Evolutionary conservation across 2,888 invertebrate genomes (phyloP), one percentile per base, ranked within the genome.

Genomic region (Idaea dimidiata): DNA sequence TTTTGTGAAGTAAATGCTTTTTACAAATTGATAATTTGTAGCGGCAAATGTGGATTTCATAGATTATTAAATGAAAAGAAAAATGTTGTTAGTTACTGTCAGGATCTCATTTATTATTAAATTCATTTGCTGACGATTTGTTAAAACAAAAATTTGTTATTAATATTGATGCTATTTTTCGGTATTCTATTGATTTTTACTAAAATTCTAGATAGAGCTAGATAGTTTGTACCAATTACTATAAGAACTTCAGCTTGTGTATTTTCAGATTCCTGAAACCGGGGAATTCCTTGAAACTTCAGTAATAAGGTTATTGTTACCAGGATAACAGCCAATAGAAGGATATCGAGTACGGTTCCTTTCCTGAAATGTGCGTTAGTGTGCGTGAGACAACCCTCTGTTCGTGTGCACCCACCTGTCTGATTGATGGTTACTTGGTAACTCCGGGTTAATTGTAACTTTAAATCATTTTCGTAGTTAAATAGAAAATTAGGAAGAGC

Each of bases 231-330:
- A n/a, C 2, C 14, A 43, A 14, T 43, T 43, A 43, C 43, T 14
- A 43, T 8, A 43, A 14, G 43, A 3, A 43, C 43, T 43, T 43
- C 43, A 43, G 43, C 43, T 14, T 43, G 8, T 10, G 8, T 43
- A 43, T 43, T 43, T 43, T 43, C 43, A 33, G 59, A 16, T 59
- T 58, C 63, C 56, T 54, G 60, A 56, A 63, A 24, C 32, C 63
- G 57, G 57, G 75, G 72, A 71, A 69, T 84, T 89, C 88, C 89
- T 87, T 89, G 88, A 89, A 88, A 88, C 85, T 86, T 88, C 86
- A 89, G 88, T 81, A 91, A 90, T 91, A 91, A 91, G 91, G 91
- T 91, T 91, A 91, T 84, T 79, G 81, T 73, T 87, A 92, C 91
- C 77, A 89, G 89, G 90, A 64, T 0, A 64, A 17, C 80, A 91